These are phyloP conservation scores for Eupleurogrammus muticus DNA, from an alignment of 2,797 vertebrate species.

Conservation along the genomic window DNA sequence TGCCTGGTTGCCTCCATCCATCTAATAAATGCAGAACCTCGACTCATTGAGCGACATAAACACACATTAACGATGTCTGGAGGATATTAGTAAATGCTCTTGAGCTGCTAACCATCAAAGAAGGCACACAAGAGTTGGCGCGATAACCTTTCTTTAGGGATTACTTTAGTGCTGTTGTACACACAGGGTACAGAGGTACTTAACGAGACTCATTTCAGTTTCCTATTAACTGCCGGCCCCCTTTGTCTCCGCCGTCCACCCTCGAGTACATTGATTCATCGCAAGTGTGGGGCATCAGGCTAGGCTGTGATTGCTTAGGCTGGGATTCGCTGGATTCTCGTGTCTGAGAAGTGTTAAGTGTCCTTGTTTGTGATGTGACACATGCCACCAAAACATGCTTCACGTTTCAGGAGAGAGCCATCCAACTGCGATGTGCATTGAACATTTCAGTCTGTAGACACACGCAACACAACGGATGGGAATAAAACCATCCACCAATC, in stretches of 20 bases:
- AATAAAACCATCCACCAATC: constrained; percentile 1
- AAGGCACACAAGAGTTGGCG: constrained; percentile 51
- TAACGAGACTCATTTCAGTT: constrained; percentile 66
- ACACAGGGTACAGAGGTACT: constrained; percentile 51
- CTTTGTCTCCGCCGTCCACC: constrained; percentile 54
- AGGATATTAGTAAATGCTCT: constrained; percentile 33
- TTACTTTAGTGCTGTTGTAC: constrained; percentile 49
- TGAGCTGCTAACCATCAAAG: constrained; percentile 10
- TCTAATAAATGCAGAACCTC: constrained; percentile 8
- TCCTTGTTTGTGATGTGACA: constrained; percentile 29
- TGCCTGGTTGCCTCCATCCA: not conserved
- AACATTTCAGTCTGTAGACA: not conserved
- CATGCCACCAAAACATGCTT: constrained; percentile 15
- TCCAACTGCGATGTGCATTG: not conserved
- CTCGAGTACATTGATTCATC: constrained; percentile 65
- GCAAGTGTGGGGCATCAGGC: constrained; percentile 21
- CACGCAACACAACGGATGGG: constrained; percentile 1
- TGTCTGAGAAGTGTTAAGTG: constrained; percentile 8
- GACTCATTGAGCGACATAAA: not conserved
- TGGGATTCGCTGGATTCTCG: constrained; percentile 24
- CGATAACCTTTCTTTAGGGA: constrained; percentile 66
- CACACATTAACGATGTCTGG: constrained; percentile 22
- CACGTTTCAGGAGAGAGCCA: not conserved
- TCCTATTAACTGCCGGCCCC: constrained; percentile 60
- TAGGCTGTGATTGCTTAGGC: constrained; percentile 11